Percentiles rank a stretch among this genome's conserved stretches.
phyloP scores from a whole-genome alignment of 2,888 invertebrate species.

The Thymelicus acteon region DNA sequence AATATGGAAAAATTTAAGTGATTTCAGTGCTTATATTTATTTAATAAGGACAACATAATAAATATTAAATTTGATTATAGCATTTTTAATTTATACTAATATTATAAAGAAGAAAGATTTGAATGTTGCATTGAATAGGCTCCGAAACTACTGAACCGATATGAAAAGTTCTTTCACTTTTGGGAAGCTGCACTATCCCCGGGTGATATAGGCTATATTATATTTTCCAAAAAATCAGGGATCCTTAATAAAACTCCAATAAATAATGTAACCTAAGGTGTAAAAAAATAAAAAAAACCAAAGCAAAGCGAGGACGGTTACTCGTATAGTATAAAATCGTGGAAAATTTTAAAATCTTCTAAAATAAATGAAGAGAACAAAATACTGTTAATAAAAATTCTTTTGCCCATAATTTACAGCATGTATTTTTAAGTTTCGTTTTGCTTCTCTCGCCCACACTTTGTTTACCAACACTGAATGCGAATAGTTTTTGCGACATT shows the following conservation, averaged over 20 bases:
- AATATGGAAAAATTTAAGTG: background rate
- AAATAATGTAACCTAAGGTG: no score
- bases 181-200: no score
- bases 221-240: no score
- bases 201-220: no score
- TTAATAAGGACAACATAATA: background rate
- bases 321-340: background rate
- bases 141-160: no score
- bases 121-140: no score
- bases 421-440: constrained; percentile 43
- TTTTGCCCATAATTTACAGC: constrained; percentile 38
- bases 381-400: constrained; percentile 18
- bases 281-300: no score
- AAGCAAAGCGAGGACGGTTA: no score
- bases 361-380: background rate
- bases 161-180: no score
- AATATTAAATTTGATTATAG: background rate
- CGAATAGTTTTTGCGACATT: constrained; percentile 60
- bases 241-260: no score
- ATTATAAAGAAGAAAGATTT: no score
- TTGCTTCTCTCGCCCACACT: constrained; percentile 52
- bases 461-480: constrained; percentile 68
- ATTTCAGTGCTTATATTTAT: constrained; percentile 15
- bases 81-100: no score
- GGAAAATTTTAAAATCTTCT: constrained; percentile 5